phyloP scores from a whole-genome alignment of 2,888 invertebrate genomes.

The Macrophya alboannulata region DNA sequence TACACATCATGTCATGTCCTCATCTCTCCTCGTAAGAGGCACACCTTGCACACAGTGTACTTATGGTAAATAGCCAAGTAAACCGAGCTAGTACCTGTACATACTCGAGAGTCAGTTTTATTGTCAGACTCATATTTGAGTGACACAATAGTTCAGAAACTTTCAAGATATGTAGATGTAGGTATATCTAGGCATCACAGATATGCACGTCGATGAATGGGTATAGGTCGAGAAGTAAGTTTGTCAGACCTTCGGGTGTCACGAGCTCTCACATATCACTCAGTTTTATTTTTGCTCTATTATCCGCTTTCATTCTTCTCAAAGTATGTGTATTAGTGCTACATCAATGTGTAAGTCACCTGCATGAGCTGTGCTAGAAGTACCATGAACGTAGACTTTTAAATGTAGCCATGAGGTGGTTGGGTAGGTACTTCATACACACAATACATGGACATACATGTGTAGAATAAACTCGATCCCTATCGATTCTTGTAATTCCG shows the following conservation, averaged over 20 bases:
- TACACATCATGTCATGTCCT: conserved; percentile 16
- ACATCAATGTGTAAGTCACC: not conserved
- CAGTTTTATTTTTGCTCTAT: not conserved
- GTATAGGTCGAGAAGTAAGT: conserved; percentile 8
- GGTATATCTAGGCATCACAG: not conserved
- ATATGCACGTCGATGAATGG: not conserved
- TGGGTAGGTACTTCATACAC: too few species aligned
- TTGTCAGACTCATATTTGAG: conserved; percentile 17
- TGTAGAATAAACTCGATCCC: conserved; percentile 30
- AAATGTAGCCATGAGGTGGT: too few species aligned
- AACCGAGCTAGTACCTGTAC: not conserved
- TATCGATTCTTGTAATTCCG: conserved; percentile 52
- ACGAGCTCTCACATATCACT: not conserved
- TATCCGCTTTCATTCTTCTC: not conserved
- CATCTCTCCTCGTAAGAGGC: conserved; percentile 8
- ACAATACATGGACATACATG: too few species aligned
- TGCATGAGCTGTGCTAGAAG: not conserved
- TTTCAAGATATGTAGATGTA: not conserved
- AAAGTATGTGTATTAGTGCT: not conserved
- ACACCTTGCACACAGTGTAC: conserved; percentile 8
- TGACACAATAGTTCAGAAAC: conserved; percentile 19
- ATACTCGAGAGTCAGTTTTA: not conserved
- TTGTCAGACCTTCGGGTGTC: conserved; percentile 2
- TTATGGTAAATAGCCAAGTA: conserved; percentile 16
- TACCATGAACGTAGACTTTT: not conserved